Evolutionary conservation across 2,888 invertebrate species (phyloP).

Genomic region (Machimus rusticus): DNA sequence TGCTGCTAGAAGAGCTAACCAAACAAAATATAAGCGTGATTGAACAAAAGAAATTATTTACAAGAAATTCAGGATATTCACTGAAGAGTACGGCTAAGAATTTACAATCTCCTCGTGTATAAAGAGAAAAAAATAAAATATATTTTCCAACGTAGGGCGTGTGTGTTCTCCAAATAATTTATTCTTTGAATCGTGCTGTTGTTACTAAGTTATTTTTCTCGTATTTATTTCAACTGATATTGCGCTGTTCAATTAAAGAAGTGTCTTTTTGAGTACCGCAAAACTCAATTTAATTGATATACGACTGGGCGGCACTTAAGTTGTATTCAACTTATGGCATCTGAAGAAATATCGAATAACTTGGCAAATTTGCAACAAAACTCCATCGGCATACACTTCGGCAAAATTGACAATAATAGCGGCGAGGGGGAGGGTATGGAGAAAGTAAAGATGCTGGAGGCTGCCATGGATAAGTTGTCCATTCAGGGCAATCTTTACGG

Average conservation of each 20-base stretch:
- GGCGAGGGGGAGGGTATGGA: slow-evolving; percentile 20
- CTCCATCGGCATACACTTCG: slow-evolving; percentile 9
- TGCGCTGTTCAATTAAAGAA: slow-evolving; percentile 16
- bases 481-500: slow-evolving; percentile 52
- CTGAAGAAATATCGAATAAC: slow-evolving; percentile 51
- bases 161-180: slow-evolving; percentile 44
- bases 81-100: slow-evolving; percentile 10
- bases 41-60: slow-evolving; percentile 44
- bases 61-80: slow-evolving; percentile 19
- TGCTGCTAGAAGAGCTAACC: slow-evolving; percentile 46
- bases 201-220: slow-evolving; percentile 36
- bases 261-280: slow-evolving; percentile 5
- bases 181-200: slow-evolving; percentile 46
- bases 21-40: slow-evolving; percentile 43
- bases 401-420: slow-evolving; percentile 48
- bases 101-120: slow-evolving; percentile 37
- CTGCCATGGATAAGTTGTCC: slow-evolving; percentile 47
- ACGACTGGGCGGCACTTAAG: slow-evolving; percentile 26
- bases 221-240: slow-evolving; percentile 30
- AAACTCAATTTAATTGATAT: slow-evolving; percentile 2
- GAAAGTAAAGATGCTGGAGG: slow-evolving; percentile 30
- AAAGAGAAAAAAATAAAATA: slow-evolving; percentile 27
- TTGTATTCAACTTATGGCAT: slow-evolving; percentile 53
- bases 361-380: slow-evolving; percentile 41
- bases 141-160: slow-evolving; percentile 45